These are phyloP conservation scores for Gerosis bhagava DNA, from an alignment of 2,888 invertebrate genomes.

Conservation along the genomic window DNA sequence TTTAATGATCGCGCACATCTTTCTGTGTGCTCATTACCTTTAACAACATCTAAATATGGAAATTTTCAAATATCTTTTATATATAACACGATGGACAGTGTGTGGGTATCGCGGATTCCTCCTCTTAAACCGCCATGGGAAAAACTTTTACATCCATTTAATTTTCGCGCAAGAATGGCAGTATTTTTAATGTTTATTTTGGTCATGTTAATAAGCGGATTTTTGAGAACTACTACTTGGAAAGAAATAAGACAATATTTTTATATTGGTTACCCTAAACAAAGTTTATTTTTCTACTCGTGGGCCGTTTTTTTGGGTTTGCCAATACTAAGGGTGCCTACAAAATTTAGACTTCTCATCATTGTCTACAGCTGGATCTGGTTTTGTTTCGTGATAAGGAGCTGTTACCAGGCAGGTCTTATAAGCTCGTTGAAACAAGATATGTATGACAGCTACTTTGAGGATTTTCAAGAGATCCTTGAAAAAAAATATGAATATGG, in stretches of 20 bases:
- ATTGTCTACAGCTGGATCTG: constrained; percentile 53
- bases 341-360: constrained; percentile 39
- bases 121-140: constrained; percentile 47
- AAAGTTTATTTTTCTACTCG: constrained; percentile 53
- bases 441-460: constrained; percentile 39
- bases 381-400: constrained; percentile 53
- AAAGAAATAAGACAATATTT: constrained; percentile 37
- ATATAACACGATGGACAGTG: constrained; percentile 55
- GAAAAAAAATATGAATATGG: constrained; percentile 45
- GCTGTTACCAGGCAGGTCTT: constrained; percentile 53
- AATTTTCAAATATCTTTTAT: constrained; percentile 58
- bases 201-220: constrained; percentile 44
- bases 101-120: constrained; percentile 52
- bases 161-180: constrained; percentile 40
- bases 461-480: constrained; percentile 44
- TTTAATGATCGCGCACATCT: constrained; percentile 45
- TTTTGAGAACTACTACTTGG: constrained; percentile 42
- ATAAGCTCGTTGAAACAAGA: constrained; percentile 48
- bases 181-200: constrained; percentile 45
- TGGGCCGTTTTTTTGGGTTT: constrained; percentile 54
- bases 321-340: constrained; percentile 45
- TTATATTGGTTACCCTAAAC: constrained; percentile 41
- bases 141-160: constrained; percentile 54
- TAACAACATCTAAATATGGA: constrained; percentile 46
- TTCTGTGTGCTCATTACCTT: constrained; percentile 50